A percentile compares a stretch with the other conserved stretches of the same genome.
phyloP scores from a whole-genome alignment of 2,113 vertebrate genomes.

The Periophthalmus modestus region DNA sequence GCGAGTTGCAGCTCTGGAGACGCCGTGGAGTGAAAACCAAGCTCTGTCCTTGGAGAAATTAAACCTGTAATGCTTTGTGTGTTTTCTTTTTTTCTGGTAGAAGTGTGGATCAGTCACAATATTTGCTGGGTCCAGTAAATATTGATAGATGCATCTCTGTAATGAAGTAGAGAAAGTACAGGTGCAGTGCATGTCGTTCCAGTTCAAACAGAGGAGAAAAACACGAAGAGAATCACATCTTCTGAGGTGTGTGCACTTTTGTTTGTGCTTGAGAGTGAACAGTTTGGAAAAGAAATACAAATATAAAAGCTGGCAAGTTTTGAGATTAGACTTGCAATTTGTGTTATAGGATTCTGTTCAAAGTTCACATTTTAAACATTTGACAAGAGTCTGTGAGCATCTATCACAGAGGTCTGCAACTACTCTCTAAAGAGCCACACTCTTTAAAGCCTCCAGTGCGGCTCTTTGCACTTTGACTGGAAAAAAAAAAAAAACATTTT shows the following conservation, averaged over 20 bases:
- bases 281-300: no score
- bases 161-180: slow-evolving; percentile 45
- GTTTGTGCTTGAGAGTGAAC: neutral
- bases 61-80: slow-evolving; percentile 44
- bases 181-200: slow-evolving; percentile 21
- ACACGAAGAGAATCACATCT: neutral
- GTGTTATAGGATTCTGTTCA: no score
- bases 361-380: neutral
- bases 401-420: no score
- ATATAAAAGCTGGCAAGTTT: no score
- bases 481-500: no score
- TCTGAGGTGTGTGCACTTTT: neutral
- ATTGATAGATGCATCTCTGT: slow-evolving; percentile 33
- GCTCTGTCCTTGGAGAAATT: slow-evolving; percentile 50
- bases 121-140: slow-evolving; percentile 45
- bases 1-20: slow-evolving; percentile 23
- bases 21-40: slow-evolving; percentile 25
- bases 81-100: slow-evolving; percentile 39
- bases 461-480: no score
- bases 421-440: no score
- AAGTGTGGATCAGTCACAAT: slow-evolving; percentile 34
- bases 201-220: neutral
- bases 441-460: no score
- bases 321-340: no score
- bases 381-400: neutral